Conservation (phyloP, 2,797 vertebrate species). For the Lutjanus argentimaculatus region DNA sequence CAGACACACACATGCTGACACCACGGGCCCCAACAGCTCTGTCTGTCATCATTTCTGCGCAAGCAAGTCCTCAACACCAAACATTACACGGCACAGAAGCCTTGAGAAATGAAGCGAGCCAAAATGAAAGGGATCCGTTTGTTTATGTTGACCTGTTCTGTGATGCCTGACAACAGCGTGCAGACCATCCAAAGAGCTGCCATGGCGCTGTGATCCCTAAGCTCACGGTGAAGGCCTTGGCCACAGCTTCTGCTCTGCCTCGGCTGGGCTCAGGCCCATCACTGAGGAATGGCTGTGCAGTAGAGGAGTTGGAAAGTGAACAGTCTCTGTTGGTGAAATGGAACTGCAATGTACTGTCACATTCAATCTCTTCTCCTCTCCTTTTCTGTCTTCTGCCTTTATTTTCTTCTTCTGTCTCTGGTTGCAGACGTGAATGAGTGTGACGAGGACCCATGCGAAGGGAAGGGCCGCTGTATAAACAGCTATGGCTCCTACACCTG, state of each 20-base stretch:
- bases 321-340: conserved; percentile 33
- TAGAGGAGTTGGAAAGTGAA: conserved; percentile 51
- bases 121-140: conserved; percentile 70
- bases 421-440: conserved; percentile 93
- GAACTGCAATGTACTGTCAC: conserved; percentile 33
- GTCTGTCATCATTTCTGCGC: conserved; percentile 56
- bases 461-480: conserved; percentile 92
- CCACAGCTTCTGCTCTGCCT: conserved; percentile 47
- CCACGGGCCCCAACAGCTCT: conserved; percentile 25
- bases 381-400: not conserved
- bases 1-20: conserved; percentile 48
- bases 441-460: conserved; percentile 88
- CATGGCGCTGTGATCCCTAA: conserved; percentile 68
- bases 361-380: not conserved
- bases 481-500: conserved; percentile 92
- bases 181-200: conserved; percentile 72
- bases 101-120: conserved; percentile 54
- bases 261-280: conserved; percentile 59
- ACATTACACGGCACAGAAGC: conserved; percentile 55
- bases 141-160: conserved; percentile 71
- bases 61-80: conserved; percentile 49
- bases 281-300: conserved; percentile 52
- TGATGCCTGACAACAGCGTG: conserved; percentile 75
- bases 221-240: conserved; percentile 60
- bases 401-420: conserved; percentile 15